A percentile compares a stretch with the other conserved stretches of the same genome.
Conservation (phyloP, 2,888 invertebrate species). For the Noctua pronuba region DNA sequence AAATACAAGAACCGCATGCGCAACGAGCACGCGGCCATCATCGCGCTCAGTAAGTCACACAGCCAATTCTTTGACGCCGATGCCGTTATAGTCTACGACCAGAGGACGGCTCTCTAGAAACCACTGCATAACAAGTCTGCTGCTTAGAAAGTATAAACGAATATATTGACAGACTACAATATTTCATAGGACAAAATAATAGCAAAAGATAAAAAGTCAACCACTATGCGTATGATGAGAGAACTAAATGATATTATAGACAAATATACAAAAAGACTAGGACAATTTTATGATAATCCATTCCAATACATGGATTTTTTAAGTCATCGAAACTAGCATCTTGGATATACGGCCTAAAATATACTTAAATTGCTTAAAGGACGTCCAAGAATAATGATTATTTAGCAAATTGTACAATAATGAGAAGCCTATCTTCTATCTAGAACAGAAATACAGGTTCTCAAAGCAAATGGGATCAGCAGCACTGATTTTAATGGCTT, state of each 20-base stretch:
- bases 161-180: neutral
- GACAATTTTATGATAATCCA: conserved; percentile 38
- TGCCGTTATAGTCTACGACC: conserved; percentile 95
- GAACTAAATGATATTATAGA: conserved; percentile 19
- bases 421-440: conserved; percentile 9
- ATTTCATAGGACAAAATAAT: conserved; percentile 6
- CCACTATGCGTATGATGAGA: neutral
- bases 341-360: conserved; percentile 25
- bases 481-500: neutral
- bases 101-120: conserved; percentile 93
- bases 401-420: conserved; percentile 37
- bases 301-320: neutral
- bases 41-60: conserved; percentile 94
- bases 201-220: neutral
- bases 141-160: neutral
- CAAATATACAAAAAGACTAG: conserved; percentile 43
- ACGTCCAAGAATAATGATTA: neutral
- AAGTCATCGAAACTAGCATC: neutral
- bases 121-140: neutral
- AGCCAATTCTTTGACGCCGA: conserved; percentile 93
- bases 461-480: conserved; percentile 16
- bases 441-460: conserved; percentile 16
- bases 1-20: conserved; percentile 95
- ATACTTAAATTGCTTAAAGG: neutral
- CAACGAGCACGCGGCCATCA: conserved; percentile 95